phyloP scores from a whole-genome alignment of 2,797 vertebrate genomes.

The Phoebastria nigripes region DNA sequence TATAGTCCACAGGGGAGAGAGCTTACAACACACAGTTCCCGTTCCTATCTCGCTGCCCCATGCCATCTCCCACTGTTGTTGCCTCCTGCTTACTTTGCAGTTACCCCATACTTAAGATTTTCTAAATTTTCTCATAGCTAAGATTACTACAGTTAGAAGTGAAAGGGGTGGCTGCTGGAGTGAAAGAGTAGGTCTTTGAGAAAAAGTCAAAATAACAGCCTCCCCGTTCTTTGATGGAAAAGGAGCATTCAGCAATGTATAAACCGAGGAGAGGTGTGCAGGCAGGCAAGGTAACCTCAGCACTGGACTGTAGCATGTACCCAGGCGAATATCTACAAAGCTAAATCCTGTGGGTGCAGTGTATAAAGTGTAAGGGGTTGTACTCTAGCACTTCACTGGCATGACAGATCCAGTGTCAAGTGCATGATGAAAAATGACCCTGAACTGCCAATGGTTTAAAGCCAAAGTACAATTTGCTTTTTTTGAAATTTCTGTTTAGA shows the following conservation, averaged over 20 bases:
- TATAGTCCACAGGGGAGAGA: neutral
- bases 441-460: neutral
- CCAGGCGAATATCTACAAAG: neutral
- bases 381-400: neutral
- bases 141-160: neutral
- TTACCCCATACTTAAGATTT: neutral
- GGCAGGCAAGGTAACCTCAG: neutral
- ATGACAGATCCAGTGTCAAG: neutral
- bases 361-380: neutral
- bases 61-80: neutral
- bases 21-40: neutral
- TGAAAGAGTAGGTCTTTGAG: neutral
- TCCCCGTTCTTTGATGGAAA: neutral
- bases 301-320: neutral
- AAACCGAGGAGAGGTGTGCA: neutral
- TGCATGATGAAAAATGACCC: neutral
- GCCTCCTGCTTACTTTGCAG: neutral
- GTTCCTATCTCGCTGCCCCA: neutral
- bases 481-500: neutral
- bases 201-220: neutral
- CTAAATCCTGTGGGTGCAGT: neutral
- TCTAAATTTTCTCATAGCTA: neutral
- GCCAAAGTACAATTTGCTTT: neutral
- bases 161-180: neutral
- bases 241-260: neutral